These are phyloP conservation scores for Tubulanus polymorphus DNA, from an alignment of 2,888 invertebrate species.

Conservation along the genomic window DNA sequence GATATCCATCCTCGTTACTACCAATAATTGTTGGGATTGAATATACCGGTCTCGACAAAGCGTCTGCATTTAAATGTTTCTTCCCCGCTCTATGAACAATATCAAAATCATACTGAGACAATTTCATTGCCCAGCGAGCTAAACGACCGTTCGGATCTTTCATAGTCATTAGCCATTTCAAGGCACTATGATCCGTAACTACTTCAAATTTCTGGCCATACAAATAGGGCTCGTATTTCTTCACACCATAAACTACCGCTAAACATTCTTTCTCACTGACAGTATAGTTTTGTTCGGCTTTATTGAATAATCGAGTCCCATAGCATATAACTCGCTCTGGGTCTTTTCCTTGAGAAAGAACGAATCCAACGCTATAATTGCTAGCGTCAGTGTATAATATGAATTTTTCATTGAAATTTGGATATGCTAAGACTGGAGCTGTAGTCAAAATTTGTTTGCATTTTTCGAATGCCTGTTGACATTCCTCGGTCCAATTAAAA, in stretches of 20 bases:
- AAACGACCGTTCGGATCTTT: slow-evolving; percentile 19
- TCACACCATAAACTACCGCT: neutral
- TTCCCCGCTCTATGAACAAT: slow-evolving; percentile 18
- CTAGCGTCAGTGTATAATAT: slow-evolving; percentile 4
- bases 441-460: neutral
- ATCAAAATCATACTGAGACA: slow-evolving; percentile 17
- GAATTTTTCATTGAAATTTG: neutral
- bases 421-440: slow-evolving; percentile 11
- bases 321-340: slow-evolving; percentile 8
- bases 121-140: slow-evolving; percentile 18
- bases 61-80: slow-evolving; percentile 20
- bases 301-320: neutral
- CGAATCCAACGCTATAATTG: slow-evolving; percentile 3
- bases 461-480: neutral
- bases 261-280: slow-evolving; percentile 7
- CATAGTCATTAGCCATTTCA: slow-evolving; percentile 17
- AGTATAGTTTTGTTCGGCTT: slow-evolving; percentile 6
- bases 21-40: too few relatives aligned
- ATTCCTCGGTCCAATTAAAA: slow-evolving; percentile 9
- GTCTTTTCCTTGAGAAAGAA: slow-evolving; percentile 9
- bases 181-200: slow-evolving; percentile 14
- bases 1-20: too few relatives aligned
- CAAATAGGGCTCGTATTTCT: slow-evolving; percentile 7
- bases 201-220: slow-evolving; percentile 12
- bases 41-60: slow-evolving; percentile 18